Evolutionary conservation across 2,888 invertebrate genomes (phyloP).

Genomic region (Morpho helenor): DNA sequence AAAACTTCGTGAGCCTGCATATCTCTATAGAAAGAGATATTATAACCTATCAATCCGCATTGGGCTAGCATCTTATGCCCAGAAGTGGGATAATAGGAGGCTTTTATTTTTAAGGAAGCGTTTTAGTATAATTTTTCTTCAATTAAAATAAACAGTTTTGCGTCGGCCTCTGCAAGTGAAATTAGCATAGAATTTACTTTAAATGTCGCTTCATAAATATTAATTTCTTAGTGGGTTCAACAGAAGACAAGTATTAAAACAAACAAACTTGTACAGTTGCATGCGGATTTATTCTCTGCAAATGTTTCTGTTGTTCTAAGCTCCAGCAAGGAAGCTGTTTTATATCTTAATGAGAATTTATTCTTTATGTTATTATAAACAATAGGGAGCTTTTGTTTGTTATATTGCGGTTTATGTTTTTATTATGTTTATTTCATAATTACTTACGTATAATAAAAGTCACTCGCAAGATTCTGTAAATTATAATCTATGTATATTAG

Average conservation of each 20-base stretch:
- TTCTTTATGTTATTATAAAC: constrained; percentile 9
- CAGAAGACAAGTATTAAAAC: constrained; percentile 7
- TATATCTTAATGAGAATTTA: constrained; percentile 13
- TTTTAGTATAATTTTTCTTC: background rate
- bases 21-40: too few species aligned
- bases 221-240: constrained; percentile 2
- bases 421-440: background rate
- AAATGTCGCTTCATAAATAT: constrained; percentile 5
- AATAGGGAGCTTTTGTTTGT: constrained; percentile 8
- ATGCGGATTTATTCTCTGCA: constrained; percentile 5
- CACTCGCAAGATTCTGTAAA: too few species aligned
- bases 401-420: constrained; percentile 3
- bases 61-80: too few species aligned
- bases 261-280: constrained; percentile 13
- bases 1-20: too few species aligned
- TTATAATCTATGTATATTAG: too few species aligned
- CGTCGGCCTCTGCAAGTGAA: background rate
- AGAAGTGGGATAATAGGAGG: too few species aligned
- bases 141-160: background rate
- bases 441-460: too few species aligned
- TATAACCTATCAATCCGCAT: too few species aligned
- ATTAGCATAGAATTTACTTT: constrained; percentile 5
- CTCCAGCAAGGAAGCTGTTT: constrained; percentile 6
- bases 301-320: constrained; percentile 5
- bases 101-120: background rate